Evolutionary conservation across 1,140 invertebrate genomes (phyloP).

Genomic region (Leguminivora glycinivorella): DNA sequence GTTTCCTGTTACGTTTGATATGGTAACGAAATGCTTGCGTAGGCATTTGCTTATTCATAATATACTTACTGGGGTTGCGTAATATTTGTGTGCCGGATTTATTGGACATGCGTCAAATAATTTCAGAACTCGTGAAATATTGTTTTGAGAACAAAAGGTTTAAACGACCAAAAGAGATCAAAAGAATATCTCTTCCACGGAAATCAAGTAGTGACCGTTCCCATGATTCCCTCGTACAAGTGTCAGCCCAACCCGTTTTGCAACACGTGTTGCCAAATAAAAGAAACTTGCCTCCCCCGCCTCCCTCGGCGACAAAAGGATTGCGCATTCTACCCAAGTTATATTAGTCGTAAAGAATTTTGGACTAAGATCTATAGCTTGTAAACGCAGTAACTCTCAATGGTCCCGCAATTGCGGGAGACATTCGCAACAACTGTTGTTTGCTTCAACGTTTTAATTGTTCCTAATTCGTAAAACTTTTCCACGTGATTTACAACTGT

Average conservation of each 20-base stretch:
- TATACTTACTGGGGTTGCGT: conserved; percentile 5
- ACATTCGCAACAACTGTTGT: conserved; percentile 78
- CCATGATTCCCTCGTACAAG: conserved; percentile 65
- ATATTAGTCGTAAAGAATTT: conserved; percentile 77
- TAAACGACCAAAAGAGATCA: too few species aligned
- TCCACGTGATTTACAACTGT: conserved; percentile 67
- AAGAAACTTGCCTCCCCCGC: conserved; percentile 68
- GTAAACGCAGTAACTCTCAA: conserved; percentile 73
- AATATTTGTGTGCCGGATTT: neutral
- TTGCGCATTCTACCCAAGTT: conserved; percentile 65
- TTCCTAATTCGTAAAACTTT: conserved; percentile 77
- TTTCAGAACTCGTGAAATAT: neutral
- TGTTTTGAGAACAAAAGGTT: neutral
- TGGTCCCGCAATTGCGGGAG: conserved; percentile 70
- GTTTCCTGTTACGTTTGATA: conserved; percentile 31
- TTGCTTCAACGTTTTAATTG: conserved; percentile 75
- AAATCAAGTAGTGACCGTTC: conserved; percentile 54
- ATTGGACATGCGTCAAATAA: neutral
- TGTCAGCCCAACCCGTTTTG: conserved; percentile 75
- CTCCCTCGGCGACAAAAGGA: conserved; percentile 64
- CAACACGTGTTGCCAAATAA: conserved; percentile 76
- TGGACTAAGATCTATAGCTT: conserved; percentile 73
- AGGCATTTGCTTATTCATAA: conserved; percentile 1
- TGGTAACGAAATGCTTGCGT: conserved; percentile 18
- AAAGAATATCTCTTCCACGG: conserved; percentile 50